phyloP scores from a whole-genome alignment of 2,888 invertebrate species.

The Mystacides longicornis region DNA sequence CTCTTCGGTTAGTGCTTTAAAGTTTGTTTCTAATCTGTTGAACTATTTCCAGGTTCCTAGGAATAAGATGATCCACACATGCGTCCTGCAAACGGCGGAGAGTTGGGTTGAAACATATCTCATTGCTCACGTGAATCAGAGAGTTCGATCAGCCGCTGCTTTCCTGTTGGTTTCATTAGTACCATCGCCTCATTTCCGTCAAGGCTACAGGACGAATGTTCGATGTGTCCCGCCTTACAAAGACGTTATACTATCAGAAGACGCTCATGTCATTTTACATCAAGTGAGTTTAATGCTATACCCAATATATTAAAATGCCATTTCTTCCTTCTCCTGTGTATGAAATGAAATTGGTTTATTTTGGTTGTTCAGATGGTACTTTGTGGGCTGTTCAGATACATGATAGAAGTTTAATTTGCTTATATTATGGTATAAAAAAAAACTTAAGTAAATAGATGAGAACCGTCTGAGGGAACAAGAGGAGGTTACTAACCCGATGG shows the following conservation, averaged over 20 bases:
- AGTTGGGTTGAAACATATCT: constrained; percentile 88
- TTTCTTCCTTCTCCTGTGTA: no score
- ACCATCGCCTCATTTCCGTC: constrained; percentile 84
- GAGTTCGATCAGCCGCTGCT: constrained; percentile 82
- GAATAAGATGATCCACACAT: constrained; percentile 83
- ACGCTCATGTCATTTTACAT: constrained; percentile 50
- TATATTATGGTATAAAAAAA: no score
- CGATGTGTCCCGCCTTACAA: constrained; percentile 35
- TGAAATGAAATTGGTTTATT: no score
- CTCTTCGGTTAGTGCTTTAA: neutral
- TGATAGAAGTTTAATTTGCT: no score
- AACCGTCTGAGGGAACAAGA: no score
- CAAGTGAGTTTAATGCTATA: constrained; percentile 34
- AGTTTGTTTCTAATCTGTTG: neutral
- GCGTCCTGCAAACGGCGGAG: constrained; percentile 88
- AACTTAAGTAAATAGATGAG: no score
- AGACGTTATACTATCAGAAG: constrained; percentile 37
- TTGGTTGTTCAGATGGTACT: no score
- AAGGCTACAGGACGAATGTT: constrained; percentile 59
- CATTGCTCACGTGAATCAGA: constrained; percentile 74
- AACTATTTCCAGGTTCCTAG: constrained; percentile 54
- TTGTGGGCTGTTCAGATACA: no score
- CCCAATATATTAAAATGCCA: no score
- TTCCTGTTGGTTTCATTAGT: constrained; percentile 83
- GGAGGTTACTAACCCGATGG: no score